phyloP scores from a whole-genome alignment of 2,888 invertebrate genomes.

The Aspidiotus destructor region DNA sequence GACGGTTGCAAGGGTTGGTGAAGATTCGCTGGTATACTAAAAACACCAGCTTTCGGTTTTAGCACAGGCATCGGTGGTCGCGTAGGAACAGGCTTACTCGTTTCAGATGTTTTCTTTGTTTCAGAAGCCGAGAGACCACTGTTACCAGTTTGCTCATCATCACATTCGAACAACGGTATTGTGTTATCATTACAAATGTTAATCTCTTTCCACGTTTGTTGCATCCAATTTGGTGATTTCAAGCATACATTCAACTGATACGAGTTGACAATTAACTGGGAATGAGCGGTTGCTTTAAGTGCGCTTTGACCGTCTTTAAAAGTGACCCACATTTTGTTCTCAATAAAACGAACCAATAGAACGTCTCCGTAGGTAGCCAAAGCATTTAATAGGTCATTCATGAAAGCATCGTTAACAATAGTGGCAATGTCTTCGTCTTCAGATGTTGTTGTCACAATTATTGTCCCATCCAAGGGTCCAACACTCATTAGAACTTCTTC shows the following conservation, averaged over 20 bases:
- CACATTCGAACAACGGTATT: slow-evolving; percentile 53
- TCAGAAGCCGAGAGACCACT: background rate
- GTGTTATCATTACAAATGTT: slow-evolving; percentile 76
- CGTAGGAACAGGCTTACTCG: slow-evolving; percentile 21
- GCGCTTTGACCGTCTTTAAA: slow-evolving; percentile 85
- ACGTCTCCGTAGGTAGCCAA: slow-evolving; percentile 79
- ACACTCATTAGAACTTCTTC: slow-evolving; percentile 73
- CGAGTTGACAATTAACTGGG: slow-evolving; percentile 1
- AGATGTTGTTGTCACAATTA: slow-evolving; percentile 52
- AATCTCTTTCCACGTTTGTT: slow-evolving; percentile 71
- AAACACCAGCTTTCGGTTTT: slow-evolving; percentile 45
- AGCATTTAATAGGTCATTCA: slow-evolving; percentile 68
- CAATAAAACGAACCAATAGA: slow-evolving; percentile 81
- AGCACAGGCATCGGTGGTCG: slow-evolving; percentile 35
- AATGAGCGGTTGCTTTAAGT: slow-evolving; percentile 51
- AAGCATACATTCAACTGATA: slow-evolving; percentile 54
- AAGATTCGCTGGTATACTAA: slow-evolving; percentile 44
- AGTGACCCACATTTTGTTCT: slow-evolving; percentile 81
- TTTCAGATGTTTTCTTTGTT: background rate
- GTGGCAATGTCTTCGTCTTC: slow-evolving; percentile 43
- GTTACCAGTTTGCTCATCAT: background rate
- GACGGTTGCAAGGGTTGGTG: slow-evolving; percentile 38
- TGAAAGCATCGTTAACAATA: slow-evolving; percentile 69
- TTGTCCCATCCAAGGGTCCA: slow-evolving; percentile 91
- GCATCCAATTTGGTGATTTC: slow-evolving; percentile 78